Base-by-base conservation (phyloP, 2,888 invertebrate genomes). In the Exocentrus adspersus region DNA sequence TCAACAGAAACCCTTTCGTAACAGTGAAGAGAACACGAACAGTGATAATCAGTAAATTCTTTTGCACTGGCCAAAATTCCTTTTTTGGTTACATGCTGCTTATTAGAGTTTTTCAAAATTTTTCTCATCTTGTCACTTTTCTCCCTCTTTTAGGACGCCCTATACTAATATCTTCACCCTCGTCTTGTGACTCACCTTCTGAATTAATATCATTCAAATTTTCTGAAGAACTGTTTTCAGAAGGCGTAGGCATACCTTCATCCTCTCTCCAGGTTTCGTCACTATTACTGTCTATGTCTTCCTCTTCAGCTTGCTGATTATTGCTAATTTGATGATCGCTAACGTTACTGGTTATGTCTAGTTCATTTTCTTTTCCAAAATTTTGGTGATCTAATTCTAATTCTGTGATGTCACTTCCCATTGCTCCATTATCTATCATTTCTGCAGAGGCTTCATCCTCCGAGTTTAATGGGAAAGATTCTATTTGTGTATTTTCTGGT, bases 71-170 rank as follows among this genome's bases (percentile, higher is more conserved):
- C 43, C 17, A 43, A 43, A 4, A 16, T 43, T 43, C 17, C 43
- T 43, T 43, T 17, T 17, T 43, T 43, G 43, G 16, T 43, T 43
- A 43, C 17, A 43, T 43, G 43, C 17, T 43, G 17, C 43, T 43
- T 43, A 43, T 43, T 43, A 43, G 17, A 43, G 2, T 43, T 43
- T 43, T 43, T 43, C 17, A 43, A 16, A 43, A 43, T 17, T 17
- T 17, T 43, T 43, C 10, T 43, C 17, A 10, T 16, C 43, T 17
- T 43, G 2, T 43, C 17, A 43, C 17, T 43, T 43, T 43, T 12
- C 43, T 16, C 43, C 16, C 6, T 17, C 5, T 43, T 43, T 43
- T 16, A 16, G 43, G 17, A 43, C 17, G 17, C 17, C 17, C 43
- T 17, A 17, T 7, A 43, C 43, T 10, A 43, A 17, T 16, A 43